Evolutionary conservation across 2,888 invertebrate genomes (phyloP), one percentile per base, ranked within the genome.

Genomic region (Noctua janthina): DNA sequence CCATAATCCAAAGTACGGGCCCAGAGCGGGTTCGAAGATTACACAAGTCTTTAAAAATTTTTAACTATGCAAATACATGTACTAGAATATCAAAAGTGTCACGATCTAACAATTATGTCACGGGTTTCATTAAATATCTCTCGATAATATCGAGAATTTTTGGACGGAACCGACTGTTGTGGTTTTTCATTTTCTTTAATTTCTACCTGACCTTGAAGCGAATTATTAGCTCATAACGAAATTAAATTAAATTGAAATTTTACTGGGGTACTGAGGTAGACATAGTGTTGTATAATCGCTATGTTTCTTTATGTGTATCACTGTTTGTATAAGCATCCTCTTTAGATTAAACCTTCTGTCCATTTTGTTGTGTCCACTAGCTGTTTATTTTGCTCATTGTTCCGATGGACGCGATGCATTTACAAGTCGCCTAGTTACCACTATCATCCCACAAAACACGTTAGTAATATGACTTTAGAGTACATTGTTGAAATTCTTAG

Each of bases 311-410:
- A 64, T 35, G 8, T 64, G 15, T 62, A 7, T 29, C 29, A 62
- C 17, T 29, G 20, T 29, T 76, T 29, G 3, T 29, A 23, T 35
- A 59, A 29, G 6, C 15, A 49, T 54, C 4, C 15, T 17, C 6
- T 13, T 20, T 17, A 1, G 2, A 49, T 23, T 56, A 51, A 70
- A 76, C 77, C 86, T 86, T 86, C 87, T 86, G 86, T 54, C 6
- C 3, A 17, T 43, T 56, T 46, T 11, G 20, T n/a, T 74, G 11
- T 76, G 72, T 71, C 73, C 62, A 73, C 68, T 88, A 85, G 86
- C 83, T 86, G 87, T 86, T 86, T 86, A 85, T 89, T 85, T 87
- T 82, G 78, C 81, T 84, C 83, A 88, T 89, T 90, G 86, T 90
- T 84, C 80, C 81, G 81, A 83, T 78, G 81, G 75, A 88, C 83